Evolutionary conservation across 1,140 invertebrate species (phyloP), one percentile per base, ranked within the genome.

Genomic region (Chymomyza costata): DNA sequence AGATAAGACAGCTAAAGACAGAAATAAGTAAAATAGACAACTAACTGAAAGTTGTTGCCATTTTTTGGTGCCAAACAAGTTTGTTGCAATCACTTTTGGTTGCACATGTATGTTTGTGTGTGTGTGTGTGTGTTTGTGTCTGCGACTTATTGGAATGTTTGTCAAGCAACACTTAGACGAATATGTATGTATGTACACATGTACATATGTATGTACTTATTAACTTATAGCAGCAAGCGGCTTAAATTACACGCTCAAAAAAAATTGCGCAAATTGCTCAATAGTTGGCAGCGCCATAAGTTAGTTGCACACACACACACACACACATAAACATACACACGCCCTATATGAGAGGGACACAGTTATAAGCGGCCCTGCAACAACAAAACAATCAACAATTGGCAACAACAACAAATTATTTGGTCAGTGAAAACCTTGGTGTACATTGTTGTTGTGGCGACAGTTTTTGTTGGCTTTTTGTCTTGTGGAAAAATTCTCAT

Each of bases 11-110:
- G n/a, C n/a, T n/a, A n/a, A n/a, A n/a, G n/a, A n/a, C n/a, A n/a
- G n/a, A n/a, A n/a, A n/a, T n/a, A n/a, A n/a, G n/a, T n/a, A n/a
- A n/a, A n/a, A 40, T 58, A 55, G 58, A 73, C 63, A n/a, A n/a
- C n/a, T n/a, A 73, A 73, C 68, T 73, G 68, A 73, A 73, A 73
- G 68, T 73, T 67, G 68, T 67, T 73, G 63, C 63, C 68, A 50
- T 52, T 55, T 71, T 71, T 73, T 66, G 57, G 53, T 62, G 68
- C 68, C 62, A 73, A 71, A 71, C 68, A 39, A 56, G 68, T 73
- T 66, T 73, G 68, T 73, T 71, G 67, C 67, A 71, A 70, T 70
- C 67, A 70, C 67, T 70, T 70, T 70, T 70, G 44, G 66, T 56
- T n/a, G 21, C 21, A 25, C 21, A 3, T 5, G 21, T 25, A 25